Evolutionary conservation across 2,888 invertebrate genomes (phyloP).

Genomic region (Metellina segmentata): DNA sequence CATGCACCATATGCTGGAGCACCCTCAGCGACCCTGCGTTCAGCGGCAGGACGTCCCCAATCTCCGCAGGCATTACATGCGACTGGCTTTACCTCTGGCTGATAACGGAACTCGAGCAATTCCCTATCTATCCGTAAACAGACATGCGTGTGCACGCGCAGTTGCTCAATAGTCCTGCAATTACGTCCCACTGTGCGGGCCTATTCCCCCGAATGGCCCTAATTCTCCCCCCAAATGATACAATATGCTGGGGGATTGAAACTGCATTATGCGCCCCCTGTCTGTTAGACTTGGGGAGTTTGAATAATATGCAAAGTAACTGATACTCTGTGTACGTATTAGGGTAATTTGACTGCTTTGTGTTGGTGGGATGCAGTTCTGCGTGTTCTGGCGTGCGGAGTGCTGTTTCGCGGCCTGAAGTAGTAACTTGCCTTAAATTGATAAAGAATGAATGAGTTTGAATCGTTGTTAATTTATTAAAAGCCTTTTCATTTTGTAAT

Average conservation of each 20-base stretch:
- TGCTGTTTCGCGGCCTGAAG: no score
- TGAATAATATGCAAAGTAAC: constrained; percentile 1
- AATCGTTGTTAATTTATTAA: no score
- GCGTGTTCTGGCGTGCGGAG: no score
- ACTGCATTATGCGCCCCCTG: not conserved
- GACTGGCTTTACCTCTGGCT: no score
- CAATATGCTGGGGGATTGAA: no score
- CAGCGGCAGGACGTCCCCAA: no score
- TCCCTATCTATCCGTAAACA: not conserved
- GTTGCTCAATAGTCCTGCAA: not conserved
- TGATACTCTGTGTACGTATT: not conserved
- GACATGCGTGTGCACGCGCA: not conserved
- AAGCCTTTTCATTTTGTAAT: no score
- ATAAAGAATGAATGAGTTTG: no score
- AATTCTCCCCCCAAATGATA: not conserved
- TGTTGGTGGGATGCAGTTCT: not conserved
- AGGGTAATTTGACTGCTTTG: not conserved
- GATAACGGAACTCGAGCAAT: not conserved
- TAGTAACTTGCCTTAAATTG: no score
- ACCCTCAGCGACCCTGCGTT: no score
- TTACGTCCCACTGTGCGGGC: not conserved
- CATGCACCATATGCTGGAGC: no score
- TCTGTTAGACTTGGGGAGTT: not conserved
- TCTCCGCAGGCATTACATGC: no score
- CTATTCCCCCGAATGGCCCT: not conserved